These are phyloP conservation scores for Halcyon malimbica DNA, from an alignment of 2,113 vertebrate species.

Conservation along the genomic window DNA sequence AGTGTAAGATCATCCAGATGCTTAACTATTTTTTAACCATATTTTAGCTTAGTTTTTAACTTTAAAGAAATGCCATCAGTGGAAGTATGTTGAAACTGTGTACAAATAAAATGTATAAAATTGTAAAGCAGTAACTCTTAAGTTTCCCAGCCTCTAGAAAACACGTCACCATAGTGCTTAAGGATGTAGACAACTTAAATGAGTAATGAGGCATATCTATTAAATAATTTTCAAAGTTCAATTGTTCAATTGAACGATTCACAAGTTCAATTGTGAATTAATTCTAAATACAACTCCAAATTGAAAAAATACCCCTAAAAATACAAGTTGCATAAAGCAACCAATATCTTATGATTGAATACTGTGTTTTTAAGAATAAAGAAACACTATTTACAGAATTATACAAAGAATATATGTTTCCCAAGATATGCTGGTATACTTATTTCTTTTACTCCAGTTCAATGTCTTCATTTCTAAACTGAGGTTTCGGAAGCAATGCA, in stretches of 20 bases:
- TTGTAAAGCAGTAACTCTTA: background rate
- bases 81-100: background rate
- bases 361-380: background rate
- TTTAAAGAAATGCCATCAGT: background rate
- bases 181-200: background rate
- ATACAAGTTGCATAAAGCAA: background rate
- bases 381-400: background rate
- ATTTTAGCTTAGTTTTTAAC: background rate
- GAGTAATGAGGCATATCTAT: background rate
- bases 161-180: background rate
- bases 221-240: background rate
- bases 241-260: background rate
- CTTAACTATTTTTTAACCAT: background rate
- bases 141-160: background rate
- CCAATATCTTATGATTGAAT: background rate
- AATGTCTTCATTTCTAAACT: background rate
- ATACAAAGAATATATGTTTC: background rate
- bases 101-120: background rate
- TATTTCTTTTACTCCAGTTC: background rate
- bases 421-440: background rate
- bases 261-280: background rate
- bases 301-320: background rate
- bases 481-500: background rate
- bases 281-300: background rate
- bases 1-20: background rate